Base-by-base conservation (phyloP, 1,140 invertebrate genomes). In the Acromyrmex echinatior region DNA sequence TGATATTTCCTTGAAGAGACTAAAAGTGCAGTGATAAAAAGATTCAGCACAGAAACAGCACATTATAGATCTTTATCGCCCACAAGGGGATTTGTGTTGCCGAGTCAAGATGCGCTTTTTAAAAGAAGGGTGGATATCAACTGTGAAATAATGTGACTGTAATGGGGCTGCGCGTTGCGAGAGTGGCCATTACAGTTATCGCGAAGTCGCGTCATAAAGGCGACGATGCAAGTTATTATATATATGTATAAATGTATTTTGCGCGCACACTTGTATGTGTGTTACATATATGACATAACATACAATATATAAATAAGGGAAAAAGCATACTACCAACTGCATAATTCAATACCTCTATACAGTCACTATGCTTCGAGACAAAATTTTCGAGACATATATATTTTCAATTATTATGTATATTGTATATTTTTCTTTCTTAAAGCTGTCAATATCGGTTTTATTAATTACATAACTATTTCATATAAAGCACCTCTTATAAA, bases 101-200 rank as follows among this genome's bases (percentile, higher is more conserved):
- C 66, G 74, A 86, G 89, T 90, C 88, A 87, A 90, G 88, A 86
- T 90, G 58, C 49, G 16, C 53, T 74, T 80, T 90, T 79, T 74
- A 87, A 85, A 68, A 68, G 58, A 80, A 71, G 65, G 65, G 58
- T 77, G 79, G 89, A 91, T 91, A 91, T 89, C 87, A 89, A 91
- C 82, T 86, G 85, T 87, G 89, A 91, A 91, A 91, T 91, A 91
- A 87, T 91, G 90, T 91, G 90, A 91, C 87, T 87, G 87, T 91
- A 91, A 91, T 91, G 85, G 89, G 53, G 82, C 89, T 91, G 88
- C 82, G 88, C 74, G 89, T 90, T 87, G 90, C 87, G 87, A 89
- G 74, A 91, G 87, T 89, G 87, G 90, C 90, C 87, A 91, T 91
- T 91, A 91, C 76, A 91, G 90, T 89, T 91, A 91, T 91, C 90